These are phyloP conservation scores for Acanthopagrus latus DNA, from an alignment of 2,797 vertebrate genomes.

Conservation along the genomic window DNA sequence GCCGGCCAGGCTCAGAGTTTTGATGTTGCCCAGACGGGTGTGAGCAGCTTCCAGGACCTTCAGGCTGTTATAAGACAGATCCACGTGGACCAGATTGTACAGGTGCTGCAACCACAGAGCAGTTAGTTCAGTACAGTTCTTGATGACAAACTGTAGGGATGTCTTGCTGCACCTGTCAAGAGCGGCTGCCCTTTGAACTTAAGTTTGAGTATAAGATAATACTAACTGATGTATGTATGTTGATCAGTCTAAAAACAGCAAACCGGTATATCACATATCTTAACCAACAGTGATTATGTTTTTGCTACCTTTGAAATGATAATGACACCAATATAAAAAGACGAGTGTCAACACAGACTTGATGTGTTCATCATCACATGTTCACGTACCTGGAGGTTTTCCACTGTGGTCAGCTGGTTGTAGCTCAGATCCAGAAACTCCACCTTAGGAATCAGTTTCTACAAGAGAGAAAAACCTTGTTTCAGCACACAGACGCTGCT, in stretches of 20 bases:
- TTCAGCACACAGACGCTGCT: conserved; percentile 1
- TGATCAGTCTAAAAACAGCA: neutral
- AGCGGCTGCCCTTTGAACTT: neutral
- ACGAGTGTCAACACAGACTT: no score
- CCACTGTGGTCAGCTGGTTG: conserved; percentile 91
- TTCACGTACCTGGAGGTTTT: conserved; percentile 92
- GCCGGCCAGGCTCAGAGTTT: conserved; percentile 94
- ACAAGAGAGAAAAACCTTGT: conserved; percentile 31
- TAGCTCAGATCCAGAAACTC: conserved; percentile 97
- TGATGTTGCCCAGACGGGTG: conserved; percentile 96
- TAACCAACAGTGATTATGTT: neutral
- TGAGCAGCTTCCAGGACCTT: conserved; percentile 91
- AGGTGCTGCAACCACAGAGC: conserved; percentile 87
- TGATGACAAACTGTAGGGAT: neutral
- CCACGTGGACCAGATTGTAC: conserved; percentile 97
- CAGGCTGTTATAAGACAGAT: conserved; percentile 95
- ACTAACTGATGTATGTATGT: neutral
- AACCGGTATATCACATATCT: neutral
- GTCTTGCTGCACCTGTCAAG: neutral
- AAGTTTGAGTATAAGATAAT: neutral
- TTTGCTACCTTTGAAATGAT: neutral
- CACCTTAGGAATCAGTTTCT: conserved; percentile 96
- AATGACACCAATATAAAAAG: neutral
- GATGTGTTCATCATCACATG: neutral
- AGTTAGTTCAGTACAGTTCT: neutral